These are phyloP conservation scores for Limanda limanda DNA, from an alignment of 2,113 vertebrate species.

Conservation along the genomic window DNA sequence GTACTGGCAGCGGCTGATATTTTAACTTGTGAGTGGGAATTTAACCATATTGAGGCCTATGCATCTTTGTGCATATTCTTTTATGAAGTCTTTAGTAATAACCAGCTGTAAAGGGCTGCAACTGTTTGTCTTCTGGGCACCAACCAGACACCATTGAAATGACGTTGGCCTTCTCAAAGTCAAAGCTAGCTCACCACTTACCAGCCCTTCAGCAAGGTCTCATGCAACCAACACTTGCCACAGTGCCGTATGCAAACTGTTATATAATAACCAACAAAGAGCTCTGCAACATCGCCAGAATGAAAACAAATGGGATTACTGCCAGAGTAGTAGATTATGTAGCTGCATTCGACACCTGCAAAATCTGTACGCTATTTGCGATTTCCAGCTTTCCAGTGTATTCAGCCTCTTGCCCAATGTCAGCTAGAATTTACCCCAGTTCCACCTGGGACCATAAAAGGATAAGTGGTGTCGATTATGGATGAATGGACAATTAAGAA, in stretches of 20 bases:
- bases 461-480: too few species aligned
- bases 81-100: constrained; percentile 43
- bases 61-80: constrained; percentile 33
- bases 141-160: constrained; percentile 44
- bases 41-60: constrained; percentile 28
- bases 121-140: constrained; percentile 37
- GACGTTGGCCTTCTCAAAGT: constrained; percentile 19
- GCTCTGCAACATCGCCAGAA: constrained; percentile 3
- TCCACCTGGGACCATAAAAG: too few species aligned
- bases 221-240: constrained; percentile 2
- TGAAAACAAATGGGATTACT: constrained; percentile 19
- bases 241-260: too few species aligned
- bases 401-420: too few species aligned
- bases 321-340: constrained; percentile 11
- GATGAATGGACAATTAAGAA: too few species aligned
- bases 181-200: constrained; percentile 36
- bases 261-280: neutral
- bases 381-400: constrained; percentile 12
- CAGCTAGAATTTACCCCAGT: too few species aligned
- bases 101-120: constrained; percentile 23
- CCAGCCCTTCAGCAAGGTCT: constrained; percentile 33
- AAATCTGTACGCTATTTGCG: constrained; percentile 35
- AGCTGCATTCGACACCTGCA: constrained; percentile 4
- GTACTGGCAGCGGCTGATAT: constrained; percentile 24
- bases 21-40: constrained; percentile 45